phyloP scores from a whole-genome alignment of 2,113 vertebrate genomes.

The Lontra canadensis region DNA sequence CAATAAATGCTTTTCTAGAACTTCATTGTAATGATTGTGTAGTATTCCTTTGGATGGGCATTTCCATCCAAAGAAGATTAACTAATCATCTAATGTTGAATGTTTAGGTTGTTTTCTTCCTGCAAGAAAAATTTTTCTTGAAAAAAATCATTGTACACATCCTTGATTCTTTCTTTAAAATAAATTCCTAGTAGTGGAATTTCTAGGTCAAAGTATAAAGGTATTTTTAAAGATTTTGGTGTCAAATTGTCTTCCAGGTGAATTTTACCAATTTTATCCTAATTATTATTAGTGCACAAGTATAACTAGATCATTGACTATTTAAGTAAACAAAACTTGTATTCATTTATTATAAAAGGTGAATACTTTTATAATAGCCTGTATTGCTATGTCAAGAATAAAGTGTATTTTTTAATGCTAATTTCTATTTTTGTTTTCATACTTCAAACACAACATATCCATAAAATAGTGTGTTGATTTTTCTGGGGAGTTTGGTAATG shows the following conservation, averaged over 20 bases:
- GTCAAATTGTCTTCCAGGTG: neutral
- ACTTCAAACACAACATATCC: neutral
- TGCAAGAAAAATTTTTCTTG: neutral
- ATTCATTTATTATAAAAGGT: neutral
- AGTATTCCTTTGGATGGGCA: neutral
- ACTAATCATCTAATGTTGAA: neutral
- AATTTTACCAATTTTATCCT: neutral
- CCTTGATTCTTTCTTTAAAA: conserved; percentile 15
- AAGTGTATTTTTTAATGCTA: neutral
- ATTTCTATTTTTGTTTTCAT: conserved; percentile 44
- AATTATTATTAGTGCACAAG: neutral
- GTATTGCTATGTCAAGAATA: neutral
- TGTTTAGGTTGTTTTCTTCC: conserved; percentile 7
- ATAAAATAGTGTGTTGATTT: neutral
- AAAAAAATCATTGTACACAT: conserved; percentile 3
- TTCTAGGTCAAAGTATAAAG: neutral
- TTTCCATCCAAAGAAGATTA: neutral
- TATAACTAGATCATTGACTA: neutral
- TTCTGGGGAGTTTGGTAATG: conserved; percentile 2
- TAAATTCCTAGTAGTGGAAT: neutral
- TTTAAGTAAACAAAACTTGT: neutral
- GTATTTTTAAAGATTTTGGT: neutral
- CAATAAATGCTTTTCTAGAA: neutral
- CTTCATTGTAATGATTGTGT: neutral
- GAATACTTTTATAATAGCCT: neutral